Percentiles rank a stretch among this genome's conserved stretches.
phyloP scores from a whole-genome alignment of 2,888 invertebrate species.

The Lasioglossum oenotherae region DNA sequence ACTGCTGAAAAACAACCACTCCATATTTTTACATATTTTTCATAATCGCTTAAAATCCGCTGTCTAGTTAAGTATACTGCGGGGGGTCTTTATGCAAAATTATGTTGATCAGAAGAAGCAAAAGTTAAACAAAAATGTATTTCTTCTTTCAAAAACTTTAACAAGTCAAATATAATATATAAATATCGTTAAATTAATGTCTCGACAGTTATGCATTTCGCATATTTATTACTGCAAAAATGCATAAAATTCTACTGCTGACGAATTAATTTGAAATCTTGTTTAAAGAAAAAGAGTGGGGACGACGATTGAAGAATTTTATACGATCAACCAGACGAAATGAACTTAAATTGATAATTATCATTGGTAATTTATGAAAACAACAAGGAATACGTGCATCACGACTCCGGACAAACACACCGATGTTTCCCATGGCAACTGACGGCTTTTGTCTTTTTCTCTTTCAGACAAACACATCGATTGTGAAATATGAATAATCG shows the following conservation, averaged over 20 bases:
- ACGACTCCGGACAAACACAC: conserved; percentile 50
- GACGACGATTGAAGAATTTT: background rate
- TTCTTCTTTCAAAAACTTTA: background rate
- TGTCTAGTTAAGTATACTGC: too few species aligned
- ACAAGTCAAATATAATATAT: background rate
- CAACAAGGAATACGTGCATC: background rate
- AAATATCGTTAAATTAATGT: background rate
- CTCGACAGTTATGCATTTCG: too few species aligned
- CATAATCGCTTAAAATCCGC: too few species aligned
- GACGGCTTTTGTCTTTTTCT: conserved; percentile 22
- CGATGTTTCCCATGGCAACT: conserved; percentile 38
- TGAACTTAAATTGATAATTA: background rate
- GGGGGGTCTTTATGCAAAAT: too few species aligned
- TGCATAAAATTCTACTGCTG: background rate
- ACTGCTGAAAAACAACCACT: too few species aligned
- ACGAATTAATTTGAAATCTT: background rate
- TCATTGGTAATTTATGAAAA: conserved; percentile 36
- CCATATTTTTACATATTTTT: too few species aligned
- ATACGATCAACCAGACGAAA: background rate
- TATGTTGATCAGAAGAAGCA: too few species aligned
- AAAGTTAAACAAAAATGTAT: too few species aligned
- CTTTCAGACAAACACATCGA: conserved; percentile 49
- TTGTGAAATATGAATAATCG: conserved; percentile 74
- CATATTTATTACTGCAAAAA: too few species aligned
- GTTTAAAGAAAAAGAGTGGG: background rate